These are phyloP conservation scores for Diplolepis rosae DNA, from an alignment of 2,888 invertebrate species.

Conservation along the genomic window DNA sequence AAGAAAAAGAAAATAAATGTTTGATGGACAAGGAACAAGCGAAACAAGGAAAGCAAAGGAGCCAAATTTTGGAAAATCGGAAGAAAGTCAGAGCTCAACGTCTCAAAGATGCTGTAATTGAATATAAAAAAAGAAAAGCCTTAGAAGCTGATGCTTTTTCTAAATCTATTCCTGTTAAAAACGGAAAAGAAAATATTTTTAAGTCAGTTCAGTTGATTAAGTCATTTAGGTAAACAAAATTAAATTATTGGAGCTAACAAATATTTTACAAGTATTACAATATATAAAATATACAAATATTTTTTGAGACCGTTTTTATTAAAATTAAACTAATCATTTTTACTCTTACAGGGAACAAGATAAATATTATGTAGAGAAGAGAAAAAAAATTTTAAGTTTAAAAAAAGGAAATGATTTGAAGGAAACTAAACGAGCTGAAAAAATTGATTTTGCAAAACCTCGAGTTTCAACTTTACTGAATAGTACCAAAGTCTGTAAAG, in stretches of 20 bases:
- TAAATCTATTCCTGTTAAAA: neutral
- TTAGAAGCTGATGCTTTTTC: slow-evolving; percentile 35
- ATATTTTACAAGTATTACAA: no score
- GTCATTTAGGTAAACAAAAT: slow-evolving; percentile 57
- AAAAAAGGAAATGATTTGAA: slow-evolving; percentile 30
- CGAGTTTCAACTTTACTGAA: slow-evolving; percentile 60
- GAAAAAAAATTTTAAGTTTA: slow-evolving; percentile 48
- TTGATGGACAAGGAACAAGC: slow-evolving; percentile 56
- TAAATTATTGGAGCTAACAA: no score
- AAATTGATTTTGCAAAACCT: neutral
- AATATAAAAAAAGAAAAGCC: slow-evolving; percentile 54
- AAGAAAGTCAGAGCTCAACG: slow-evolving; percentile 42
- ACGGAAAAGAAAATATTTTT: slow-evolving; percentile 18
- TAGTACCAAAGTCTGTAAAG: slow-evolving; percentile 64
- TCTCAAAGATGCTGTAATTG: slow-evolving; percentile 48
- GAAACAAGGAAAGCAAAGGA: slow-evolving; percentile 48
- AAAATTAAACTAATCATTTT: slow-evolving; percentile 9
- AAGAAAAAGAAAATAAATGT: slow-evolving; percentile 56
- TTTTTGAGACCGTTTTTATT: no score
- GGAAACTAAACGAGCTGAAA: neutral
- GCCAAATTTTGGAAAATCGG: slow-evolving; percentile 52
- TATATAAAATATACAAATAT: no score
- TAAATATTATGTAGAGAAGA: slow-evolving; percentile 58
- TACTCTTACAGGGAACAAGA: slow-evolving; percentile 60
- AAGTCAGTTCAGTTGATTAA: slow-evolving; percentile 45